Conservation (phyloP, 2,113 vertebrate genomes). For the Sylvilagus bachmani region DNA sequence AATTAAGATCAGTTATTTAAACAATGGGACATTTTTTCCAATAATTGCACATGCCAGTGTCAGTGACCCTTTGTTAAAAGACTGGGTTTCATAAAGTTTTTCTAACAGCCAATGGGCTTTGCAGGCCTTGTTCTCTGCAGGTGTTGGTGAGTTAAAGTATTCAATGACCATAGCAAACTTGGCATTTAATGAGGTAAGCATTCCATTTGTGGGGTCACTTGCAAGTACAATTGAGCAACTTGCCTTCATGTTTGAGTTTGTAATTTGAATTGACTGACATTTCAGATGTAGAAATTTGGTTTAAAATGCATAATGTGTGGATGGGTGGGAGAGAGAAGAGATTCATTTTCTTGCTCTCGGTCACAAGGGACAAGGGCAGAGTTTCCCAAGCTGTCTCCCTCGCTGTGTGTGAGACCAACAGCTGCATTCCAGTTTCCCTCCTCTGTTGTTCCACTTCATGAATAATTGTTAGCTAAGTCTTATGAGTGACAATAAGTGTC, state of each 20-base stretch:
- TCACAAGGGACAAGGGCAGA: not conserved
- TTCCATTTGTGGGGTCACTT: not conserved
- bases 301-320: not conserved
- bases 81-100: not conserved
- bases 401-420: not conserved
- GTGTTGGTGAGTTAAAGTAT: not conserved
- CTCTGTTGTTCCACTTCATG: not conserved
- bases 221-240: not conserved
- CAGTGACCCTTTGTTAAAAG: not conserved
- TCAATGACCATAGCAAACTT: not conserved
- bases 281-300: constrained; percentile 7
- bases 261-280: constrained; percentile 37
- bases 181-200: not conserved
- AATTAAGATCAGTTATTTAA: not conserved
- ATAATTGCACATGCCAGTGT: not conserved
- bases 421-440: not conserved
- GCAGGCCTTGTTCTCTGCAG: not conserved
- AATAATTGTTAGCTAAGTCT: not conserved
- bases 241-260: not conserved
- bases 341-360: not conserved
- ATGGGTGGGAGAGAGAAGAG: not conserved
- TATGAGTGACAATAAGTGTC: not conserved
- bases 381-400: not conserved
- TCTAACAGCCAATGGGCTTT: not conserved
- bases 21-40: not conserved